Conservation (phyloP, 2,888 invertebrate genomes). For the Lycia hirtaria region DNA sequence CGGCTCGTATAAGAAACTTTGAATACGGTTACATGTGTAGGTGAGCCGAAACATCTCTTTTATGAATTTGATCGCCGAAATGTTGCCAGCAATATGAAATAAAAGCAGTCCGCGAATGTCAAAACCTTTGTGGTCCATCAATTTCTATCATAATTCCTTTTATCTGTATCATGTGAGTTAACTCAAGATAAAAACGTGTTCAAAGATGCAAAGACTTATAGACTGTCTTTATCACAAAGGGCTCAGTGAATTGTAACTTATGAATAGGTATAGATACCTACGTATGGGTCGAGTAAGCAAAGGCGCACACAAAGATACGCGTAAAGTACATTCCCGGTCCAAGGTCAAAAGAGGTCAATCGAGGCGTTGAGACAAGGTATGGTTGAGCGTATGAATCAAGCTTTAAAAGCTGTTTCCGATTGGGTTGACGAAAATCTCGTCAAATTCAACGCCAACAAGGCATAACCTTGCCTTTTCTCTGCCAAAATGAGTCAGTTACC, state of each 20-base stretch:
- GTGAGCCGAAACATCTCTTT: constrained; percentile 35
- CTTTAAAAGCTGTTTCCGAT: too few species aligned
- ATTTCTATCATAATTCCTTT: not conserved
- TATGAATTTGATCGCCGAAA: constrained; percentile 37
- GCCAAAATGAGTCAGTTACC: too few species aligned
- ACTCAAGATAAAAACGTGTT: not conserved
- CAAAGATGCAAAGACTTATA: not conserved
- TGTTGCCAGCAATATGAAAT: constrained; percentile 23
- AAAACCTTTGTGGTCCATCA: constrained; percentile 19
- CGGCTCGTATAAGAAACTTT: constrained; percentile 38
- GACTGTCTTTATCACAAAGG: not conserved
- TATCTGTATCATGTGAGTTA: not conserved
- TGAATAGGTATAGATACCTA: too few species aligned
- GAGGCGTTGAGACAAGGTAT: too few species aligned
- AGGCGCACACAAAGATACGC: too few species aligned
- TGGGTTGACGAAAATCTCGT: too few species aligned
- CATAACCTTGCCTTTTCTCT: too few species aligned
- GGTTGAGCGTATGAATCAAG: too few species aligned
- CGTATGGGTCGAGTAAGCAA: too few species aligned
- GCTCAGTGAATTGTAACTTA: not conserved
- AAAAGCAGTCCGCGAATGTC: constrained; percentile 31
- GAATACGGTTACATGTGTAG: constrained; percentile 36
- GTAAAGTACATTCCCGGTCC: too few species aligned
- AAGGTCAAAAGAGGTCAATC: too few species aligned
- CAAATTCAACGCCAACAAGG: too few species aligned